Conservation (phyloP, 2,888 invertebrate genomes). For the Glomeris marginata region DNA sequence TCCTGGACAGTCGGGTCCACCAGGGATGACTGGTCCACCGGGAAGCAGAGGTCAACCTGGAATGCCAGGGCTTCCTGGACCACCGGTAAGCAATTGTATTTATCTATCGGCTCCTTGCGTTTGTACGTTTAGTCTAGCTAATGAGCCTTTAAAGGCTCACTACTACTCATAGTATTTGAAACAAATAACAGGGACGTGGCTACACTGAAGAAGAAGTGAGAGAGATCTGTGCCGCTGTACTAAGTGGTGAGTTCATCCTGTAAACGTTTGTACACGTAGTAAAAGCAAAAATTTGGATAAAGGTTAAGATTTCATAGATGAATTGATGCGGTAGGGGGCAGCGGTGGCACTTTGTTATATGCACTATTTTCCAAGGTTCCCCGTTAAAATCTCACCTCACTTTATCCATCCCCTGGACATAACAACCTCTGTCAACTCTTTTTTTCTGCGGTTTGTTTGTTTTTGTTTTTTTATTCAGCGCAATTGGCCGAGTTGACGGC, state of each 20-base stretch:
- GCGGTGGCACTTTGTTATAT: neutral
- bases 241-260: conserved; percentile 45
- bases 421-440: neutral
- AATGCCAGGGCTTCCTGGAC: conserved; percentile 29
- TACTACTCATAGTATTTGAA: too few species aligned
- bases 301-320: neutral
- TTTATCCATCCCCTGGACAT: too few species aligned
- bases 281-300: neutral
- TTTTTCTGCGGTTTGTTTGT: neutral
- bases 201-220: conserved; percentile 56
- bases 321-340: neutral
- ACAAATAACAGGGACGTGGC: conserved; percentile 39
- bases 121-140: too few species aligned
- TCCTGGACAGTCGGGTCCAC: conserved; percentile 42
- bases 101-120: too few species aligned
- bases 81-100: conserved; percentile 23
- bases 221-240: conserved; percentile 61
- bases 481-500: conserved; percentile 54
- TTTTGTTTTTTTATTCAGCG: conserved; percentile 35
- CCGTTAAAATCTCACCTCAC: neutral
- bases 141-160: too few species aligned
- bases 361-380: neutral
- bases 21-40: conserved; percentile 34
- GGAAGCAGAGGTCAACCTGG: conserved; percentile 34
- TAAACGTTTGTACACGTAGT: too few species aligned